Conservation (phyloP, 2,797 vertebrate species). For the Dipus sagitta region DNA sequence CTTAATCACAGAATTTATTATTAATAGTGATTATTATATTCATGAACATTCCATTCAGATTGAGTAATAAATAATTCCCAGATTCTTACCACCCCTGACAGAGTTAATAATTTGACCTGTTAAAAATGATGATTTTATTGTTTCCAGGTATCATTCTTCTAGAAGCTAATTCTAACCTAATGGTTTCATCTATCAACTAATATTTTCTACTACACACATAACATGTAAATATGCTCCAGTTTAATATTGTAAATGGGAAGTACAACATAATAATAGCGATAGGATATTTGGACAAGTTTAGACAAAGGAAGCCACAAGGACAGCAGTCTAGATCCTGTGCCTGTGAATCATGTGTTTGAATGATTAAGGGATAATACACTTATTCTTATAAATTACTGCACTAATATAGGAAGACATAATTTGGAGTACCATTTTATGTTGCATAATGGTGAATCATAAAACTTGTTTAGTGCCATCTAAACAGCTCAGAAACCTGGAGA, state of each 20-base stretch:
- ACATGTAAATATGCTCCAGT: not conserved
- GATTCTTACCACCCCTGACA: not conserved
- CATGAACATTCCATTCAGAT: not conserved
- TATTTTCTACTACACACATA: not conserved
- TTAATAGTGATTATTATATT: not conserved
- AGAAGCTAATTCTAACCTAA: constrained; percentile 11
- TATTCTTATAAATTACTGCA: not conserved
- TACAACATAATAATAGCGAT: not conserved
- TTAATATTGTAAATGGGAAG: not conserved
- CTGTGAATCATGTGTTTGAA: not conserved
- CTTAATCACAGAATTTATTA: not conserved
- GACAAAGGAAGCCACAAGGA: not conserved
- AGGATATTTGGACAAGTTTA: not conserved
- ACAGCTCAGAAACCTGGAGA: not conserved
- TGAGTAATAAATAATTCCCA: not conserved
- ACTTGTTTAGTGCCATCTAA: not conserved
- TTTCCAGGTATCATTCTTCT: not conserved
- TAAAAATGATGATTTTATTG: not conserved
- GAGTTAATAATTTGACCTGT: not conserved
- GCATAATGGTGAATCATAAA: not conserved
- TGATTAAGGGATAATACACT: not conserved
- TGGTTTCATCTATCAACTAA: not conserved
- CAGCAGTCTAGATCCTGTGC: not conserved
- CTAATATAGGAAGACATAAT: not conserved
- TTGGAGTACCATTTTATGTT: not conserved